Percentiles rank a stretch among this genome's conserved stretches.
Conservation (phyloP, 2,113 vertebrate species). For the Tyto alba region DNA sequence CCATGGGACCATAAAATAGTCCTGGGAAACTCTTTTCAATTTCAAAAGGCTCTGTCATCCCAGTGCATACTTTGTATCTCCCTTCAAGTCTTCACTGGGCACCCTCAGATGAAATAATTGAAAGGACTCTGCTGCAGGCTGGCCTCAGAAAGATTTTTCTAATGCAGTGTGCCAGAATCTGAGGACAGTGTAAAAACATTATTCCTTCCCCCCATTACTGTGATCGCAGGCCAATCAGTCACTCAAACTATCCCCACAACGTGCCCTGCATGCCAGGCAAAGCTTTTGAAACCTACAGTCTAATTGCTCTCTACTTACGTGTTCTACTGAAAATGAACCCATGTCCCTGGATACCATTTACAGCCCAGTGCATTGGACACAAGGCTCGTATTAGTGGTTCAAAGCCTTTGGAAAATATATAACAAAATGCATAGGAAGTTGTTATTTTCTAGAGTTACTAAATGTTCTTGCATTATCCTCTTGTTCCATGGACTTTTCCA, state of each 20-base stretch:
- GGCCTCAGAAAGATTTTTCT: not conserved
- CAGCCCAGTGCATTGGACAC: not conserved
- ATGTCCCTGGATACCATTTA: not conserved
- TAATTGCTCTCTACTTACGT: not conserved
- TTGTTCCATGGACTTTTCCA: slow-evolving; percentile 19
- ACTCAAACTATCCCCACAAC: not conserved
- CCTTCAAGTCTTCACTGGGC: not conserved
- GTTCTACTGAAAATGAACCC: not conserved
- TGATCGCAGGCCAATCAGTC: not conserved
- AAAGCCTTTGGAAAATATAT: slow-evolving; percentile 37
- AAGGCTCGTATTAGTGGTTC: slow-evolving; percentile 16
- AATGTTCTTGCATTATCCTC: not conserved
- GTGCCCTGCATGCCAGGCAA: not conserved
- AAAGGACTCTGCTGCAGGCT: not conserved
- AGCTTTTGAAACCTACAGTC: not conserved
- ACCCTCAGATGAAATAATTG: not conserved
- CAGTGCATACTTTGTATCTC: not conserved
- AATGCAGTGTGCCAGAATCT: not conserved
- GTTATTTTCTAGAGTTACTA: slow-evolving; percentile 42
- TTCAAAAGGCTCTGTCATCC: not conserved
- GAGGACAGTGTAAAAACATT: not conserved
- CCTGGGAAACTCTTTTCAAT: not conserved
- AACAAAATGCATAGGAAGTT: slow-evolving; percentile 27
- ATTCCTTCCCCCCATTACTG: not conserved
- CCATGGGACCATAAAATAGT: not conserved